Base-by-base conservation (phyloP, 2,797 vertebrate species). In the Acridotheres tristis region DNA sequence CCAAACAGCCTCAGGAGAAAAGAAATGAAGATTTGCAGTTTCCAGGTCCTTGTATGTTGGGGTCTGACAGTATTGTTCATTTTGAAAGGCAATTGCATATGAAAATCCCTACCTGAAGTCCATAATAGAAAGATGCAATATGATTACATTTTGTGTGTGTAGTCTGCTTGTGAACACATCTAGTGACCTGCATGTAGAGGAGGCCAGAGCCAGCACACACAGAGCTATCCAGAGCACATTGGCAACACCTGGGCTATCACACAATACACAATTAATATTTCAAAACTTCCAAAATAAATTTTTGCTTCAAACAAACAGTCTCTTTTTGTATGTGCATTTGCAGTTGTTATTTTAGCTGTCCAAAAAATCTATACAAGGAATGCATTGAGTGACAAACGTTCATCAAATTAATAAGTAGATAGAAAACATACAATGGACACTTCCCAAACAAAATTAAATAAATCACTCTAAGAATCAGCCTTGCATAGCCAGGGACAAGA, bases 1-100 rank as follows among this genome's bases (percentile, higher is more conserved):
- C 36, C 42, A 59, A 86, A 94, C 55, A 88, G 51, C 72, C 67
- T 57, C 58, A 74, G 69, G 36, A 93, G 79, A 88, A 96, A 87
- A 14, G 8, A 93, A 51, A 66, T 29, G 23, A 88, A 86, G 50
- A 94, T 86, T 62, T 77, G 38, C 54, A 92, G 58, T 75, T 90
- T 78, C 63, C 53, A 83, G 43, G 47, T 76, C 34, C 32, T 90
- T 79, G 74, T 27, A 87, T 13, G 22, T 71, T 79, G 62, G n/a
- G n/a, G 15, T 40, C 67, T 20, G 43, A 72, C 55, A 61, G 68
- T 21, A 77, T 3, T 74, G 59, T 84, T 50, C 71, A 68, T 51
- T 93, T 58, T 61, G 53, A 91, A 94, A 72, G 29, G 47, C 21
- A 91, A 54, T 3, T 62, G 26, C 43, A 53, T 12, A 48, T 78